Evolutionary conservation across 1,140 invertebrate species (phyloP), one percentile per base, ranked within the genome.

Genomic region (Fopius arisanus): DNA sequence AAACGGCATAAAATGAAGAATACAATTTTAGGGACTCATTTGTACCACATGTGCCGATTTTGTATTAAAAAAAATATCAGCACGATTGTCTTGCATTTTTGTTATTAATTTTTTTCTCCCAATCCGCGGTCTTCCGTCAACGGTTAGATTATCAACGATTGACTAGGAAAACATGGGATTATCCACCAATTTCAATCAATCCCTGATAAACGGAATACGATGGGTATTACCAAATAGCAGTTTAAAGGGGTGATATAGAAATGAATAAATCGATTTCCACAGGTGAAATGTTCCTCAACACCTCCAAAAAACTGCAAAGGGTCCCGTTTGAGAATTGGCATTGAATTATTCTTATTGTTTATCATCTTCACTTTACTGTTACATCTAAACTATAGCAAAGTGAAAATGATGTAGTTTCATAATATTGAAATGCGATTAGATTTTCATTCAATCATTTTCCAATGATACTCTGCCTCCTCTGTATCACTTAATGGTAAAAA

Each of bases 281-380:
- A 23, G 43, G 33, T 59, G 28, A 73, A 67, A 67, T 37, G 14
- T n/a, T 59, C 26, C 10, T 48, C 78, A 83, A 76, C 78, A 79
- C 77, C 79, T 48, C 78, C 74, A 77, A 69, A 76, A 78, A 78
- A 74, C 73, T 78, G 78, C 78, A 79, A 78, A 81, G 75, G 80
- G 79, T 83, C 81, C 81, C 78, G 78, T 82, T 23, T 67, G 26
- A 76, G 82, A 75, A 80, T 80, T 80, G 78, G 78, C 80, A 69
- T 62, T 68, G 28, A n/a, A 62, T 68, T 21, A 19, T 59, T 19
- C 23, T 26, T 14, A 59, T 26, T 12, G 7, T 19, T 26, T 5
- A 26, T 59, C 19, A 59, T 59, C 26, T 12, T 21, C 2, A 59
- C 54, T 59, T 59, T 21, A 23, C 21, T 26, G 19, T 48, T 33